A percentile compares a stretch with the other conserved stretches of the same genome.
Evolutionary conservation across 64 coral and sea anemone genomes (phyloP).

Genomic region (Pocillopora verrucosa): DNA sequence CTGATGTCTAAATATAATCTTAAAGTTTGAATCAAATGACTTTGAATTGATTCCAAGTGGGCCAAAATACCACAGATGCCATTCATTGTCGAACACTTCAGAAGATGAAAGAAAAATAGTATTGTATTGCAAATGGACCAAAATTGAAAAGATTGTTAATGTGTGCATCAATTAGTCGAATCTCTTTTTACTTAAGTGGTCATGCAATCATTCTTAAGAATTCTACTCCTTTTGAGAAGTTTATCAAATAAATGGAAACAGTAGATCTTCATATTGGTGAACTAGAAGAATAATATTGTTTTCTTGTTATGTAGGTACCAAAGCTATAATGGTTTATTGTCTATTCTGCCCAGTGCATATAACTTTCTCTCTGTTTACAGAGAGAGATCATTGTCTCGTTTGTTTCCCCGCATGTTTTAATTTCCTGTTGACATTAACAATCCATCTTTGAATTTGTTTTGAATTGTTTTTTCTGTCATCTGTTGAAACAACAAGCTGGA

Average conservation of each 20-base stretch:
- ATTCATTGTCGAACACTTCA: not conserved
- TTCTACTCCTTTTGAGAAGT: not conserved
- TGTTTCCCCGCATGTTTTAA: conserved; percentile 12
- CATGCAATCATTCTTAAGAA: not conserved
- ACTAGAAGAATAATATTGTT: not conserved
- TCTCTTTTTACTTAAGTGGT: not conserved
- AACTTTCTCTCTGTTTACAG: conserved; percentile 6
- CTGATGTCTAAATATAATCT: not conserved
- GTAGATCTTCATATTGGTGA: not conserved
- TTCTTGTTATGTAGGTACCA: not conserved
- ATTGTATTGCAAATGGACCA: conserved; percentile 34
- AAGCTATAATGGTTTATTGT: not conserved
- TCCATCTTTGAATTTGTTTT: conserved; percentile 8
- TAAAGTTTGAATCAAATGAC: not conserved
- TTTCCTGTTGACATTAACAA: conserved; percentile 25
- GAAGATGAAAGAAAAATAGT: not conserved
- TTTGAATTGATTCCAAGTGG: conserved; percentile 2
- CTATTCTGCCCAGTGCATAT: not conserved
- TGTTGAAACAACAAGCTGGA: not conserved
- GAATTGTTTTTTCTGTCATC: not conserved
- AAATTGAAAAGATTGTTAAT: conserved; percentile 6
- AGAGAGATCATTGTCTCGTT: not conserved
- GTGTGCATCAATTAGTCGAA: not conserved
- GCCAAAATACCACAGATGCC: not conserved
- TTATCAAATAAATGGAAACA: not conserved